Conservation (phyloP, 2,113 vertebrate genomes). For the Heterocephalus glaber region DNA sequence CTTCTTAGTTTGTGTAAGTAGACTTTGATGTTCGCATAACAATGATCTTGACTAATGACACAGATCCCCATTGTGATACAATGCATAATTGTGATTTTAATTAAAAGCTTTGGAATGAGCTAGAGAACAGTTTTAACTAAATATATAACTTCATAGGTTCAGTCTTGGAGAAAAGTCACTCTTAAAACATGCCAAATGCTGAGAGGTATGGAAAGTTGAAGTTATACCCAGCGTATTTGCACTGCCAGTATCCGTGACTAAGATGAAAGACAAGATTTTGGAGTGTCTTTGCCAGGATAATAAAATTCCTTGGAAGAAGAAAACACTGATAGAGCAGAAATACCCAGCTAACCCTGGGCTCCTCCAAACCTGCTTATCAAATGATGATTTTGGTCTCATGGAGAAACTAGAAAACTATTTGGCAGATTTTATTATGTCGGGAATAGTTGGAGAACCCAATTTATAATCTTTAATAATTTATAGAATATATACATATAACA, state of each 20-base stretch:
- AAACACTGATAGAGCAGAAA: neutral
- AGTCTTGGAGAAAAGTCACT: neutral
- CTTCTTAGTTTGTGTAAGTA: neutral
- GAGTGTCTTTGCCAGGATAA: neutral
- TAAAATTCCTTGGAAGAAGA: neutral
- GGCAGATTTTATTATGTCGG: neutral
- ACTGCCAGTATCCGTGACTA: neutral
- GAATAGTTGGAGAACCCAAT: neutral
- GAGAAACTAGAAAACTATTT: neutral
- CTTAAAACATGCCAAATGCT: neutral
- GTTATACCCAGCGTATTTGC: neutral
- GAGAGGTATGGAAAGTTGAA: neutral
- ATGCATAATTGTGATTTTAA: neutral
- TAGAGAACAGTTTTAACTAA: neutral
- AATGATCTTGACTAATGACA: neutral
- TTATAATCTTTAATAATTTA: constrained; percentile 28
- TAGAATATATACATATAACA: neutral
- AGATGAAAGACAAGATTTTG: neutral
- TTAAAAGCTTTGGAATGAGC: neutral
- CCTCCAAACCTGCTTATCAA: neutral
- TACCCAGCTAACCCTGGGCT: neutral
- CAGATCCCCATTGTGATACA: neutral
- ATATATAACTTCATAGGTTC: neutral
- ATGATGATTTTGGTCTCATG: neutral
- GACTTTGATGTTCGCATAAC: neutral